Conservation (phyloP, 2,113 vertebrate genomes). For the Rhinichthys klamathensis region DNA sequence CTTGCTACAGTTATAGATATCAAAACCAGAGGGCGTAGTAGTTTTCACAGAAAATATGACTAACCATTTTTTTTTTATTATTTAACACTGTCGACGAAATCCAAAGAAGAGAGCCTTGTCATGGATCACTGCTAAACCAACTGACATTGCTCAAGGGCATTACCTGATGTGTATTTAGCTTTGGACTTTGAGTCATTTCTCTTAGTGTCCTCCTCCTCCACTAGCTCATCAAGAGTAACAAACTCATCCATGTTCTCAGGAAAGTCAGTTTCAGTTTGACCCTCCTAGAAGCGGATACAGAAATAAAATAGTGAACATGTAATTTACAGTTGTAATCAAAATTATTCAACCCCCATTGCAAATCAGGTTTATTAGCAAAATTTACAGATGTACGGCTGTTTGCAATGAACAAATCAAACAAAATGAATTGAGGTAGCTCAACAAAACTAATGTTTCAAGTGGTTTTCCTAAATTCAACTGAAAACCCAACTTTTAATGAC, state of each 20-base stretch:
- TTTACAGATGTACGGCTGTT: too few species aligned
- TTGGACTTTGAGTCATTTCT: conserved; percentile 57
- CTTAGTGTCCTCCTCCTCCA: conserved; percentile 85
- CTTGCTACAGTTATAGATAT: too few species aligned
- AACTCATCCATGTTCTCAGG: conserved; percentile 92
- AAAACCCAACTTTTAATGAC: too few species aligned
- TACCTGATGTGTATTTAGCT: conserved; percentile 48
- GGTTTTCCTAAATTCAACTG: too few species aligned
- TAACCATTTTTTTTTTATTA: neutral
- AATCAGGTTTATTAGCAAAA: too few species aligned
- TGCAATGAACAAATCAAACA: too few species aligned
- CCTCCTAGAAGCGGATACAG: conserved; percentile 47
- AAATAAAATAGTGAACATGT: neutral
- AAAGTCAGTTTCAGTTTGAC: conserved; percentile 74
- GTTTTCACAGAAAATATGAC: neutral
- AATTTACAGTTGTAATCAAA: neutral
- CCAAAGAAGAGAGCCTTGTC: neutral
- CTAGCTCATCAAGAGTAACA: conserved; percentile 91
- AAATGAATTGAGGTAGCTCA: too few species aligned
- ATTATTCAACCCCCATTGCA: too few species aligned
- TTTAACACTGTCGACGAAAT: neutral
- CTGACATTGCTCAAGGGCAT: neutral
- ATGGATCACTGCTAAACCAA: neutral
- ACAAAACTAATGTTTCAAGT: too few species aligned
- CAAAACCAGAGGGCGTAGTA: neutral